phyloP scores from a whole-genome alignment of 2,888 invertebrate species.

The Quadroppia sp. region DNA sequence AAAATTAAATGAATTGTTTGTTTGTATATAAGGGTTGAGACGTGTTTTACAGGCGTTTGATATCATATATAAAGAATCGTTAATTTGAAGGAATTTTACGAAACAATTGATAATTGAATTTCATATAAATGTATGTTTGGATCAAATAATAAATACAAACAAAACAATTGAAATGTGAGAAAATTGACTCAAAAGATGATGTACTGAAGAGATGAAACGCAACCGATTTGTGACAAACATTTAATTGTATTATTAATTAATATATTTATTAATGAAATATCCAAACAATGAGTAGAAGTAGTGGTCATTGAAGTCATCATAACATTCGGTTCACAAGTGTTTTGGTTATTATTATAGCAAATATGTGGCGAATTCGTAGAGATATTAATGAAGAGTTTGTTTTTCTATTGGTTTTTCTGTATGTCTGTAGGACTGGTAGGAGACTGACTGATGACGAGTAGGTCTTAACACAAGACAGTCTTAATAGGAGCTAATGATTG shows the following conservation, averaged over 20 bases:
- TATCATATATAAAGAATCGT: not conserved
- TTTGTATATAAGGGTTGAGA: not conserved
- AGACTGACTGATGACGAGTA: slow-evolving; percentile 16
- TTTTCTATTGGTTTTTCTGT: not conserved
- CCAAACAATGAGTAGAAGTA: slow-evolving; percentile 6
- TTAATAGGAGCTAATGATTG: slow-evolving; percentile 23
- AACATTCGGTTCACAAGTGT: slow-evolving; percentile 15
- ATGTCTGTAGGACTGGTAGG: not conserved
- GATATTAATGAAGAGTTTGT: slow-evolving; percentile 16
- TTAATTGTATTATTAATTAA: not conserved
- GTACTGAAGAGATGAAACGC: not conserved
- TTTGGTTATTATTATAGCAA: not conserved
- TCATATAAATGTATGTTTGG: slow-evolving; percentile 18
- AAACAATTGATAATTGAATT: not conserved
- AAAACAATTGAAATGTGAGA: too few species aligned
- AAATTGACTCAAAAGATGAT: too few species aligned
- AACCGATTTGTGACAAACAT: not conserved
- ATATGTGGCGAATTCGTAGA: slow-evolving; percentile 14
- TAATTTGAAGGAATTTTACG: not conserved
- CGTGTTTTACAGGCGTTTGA: slow-evolving; percentile 16
- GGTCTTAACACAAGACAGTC: not conserved
- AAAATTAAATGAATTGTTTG: not conserved
- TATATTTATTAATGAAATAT: not conserved
- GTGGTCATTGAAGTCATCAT: slow-evolving; percentile 16
- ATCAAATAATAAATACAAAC: not conserved